Conservation (phyloP, 2,797 vertebrate species). For the Urocyon cinereoargenteus region DNA sequence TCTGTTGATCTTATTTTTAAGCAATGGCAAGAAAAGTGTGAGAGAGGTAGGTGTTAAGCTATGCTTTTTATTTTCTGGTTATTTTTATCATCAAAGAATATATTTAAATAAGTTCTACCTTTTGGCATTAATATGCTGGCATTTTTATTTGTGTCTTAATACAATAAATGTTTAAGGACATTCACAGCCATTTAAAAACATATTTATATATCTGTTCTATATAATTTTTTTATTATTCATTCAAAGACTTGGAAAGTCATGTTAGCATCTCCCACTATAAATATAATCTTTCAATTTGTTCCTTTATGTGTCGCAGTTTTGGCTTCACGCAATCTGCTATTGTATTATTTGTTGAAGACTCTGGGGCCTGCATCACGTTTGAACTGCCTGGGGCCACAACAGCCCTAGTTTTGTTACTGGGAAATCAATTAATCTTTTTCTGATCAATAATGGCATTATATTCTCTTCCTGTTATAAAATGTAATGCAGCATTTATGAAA, state of each 20-base stretch:
- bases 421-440: neutral
- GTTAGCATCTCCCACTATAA: neutral
- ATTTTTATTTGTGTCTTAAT: neutral
- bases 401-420: neutral
- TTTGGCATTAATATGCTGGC: neutral
- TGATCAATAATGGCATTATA: neutral
- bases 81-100: slow-evolving; percentile 49
- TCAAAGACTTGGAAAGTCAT: slow-evolving; percentile 7
- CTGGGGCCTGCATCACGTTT: neutral
- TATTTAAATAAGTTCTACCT: slow-evolving; percentile 21
- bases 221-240: slow-evolving; percentile 35
- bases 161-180: neutral
- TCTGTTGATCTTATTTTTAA: slow-evolving; percentile 51
- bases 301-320: neutral
- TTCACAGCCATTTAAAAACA: neutral
- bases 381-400: neutral
- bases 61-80: neutral
- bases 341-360: neutral
- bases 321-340: neutral
- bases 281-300: slow-evolving; percentile 17
- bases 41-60: neutral
- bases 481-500: neutral
- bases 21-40: neutral
- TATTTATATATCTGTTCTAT: neutral
- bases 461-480: slow-evolving; percentile 3